A percentile compares a stretch with the other conserved stretches of the same genome.
These are phyloP conservation scores for Gymnorhina tibicen DNA, from an alignment of 2,113 vertebrate species.

Conservation along the genomic window DNA sequence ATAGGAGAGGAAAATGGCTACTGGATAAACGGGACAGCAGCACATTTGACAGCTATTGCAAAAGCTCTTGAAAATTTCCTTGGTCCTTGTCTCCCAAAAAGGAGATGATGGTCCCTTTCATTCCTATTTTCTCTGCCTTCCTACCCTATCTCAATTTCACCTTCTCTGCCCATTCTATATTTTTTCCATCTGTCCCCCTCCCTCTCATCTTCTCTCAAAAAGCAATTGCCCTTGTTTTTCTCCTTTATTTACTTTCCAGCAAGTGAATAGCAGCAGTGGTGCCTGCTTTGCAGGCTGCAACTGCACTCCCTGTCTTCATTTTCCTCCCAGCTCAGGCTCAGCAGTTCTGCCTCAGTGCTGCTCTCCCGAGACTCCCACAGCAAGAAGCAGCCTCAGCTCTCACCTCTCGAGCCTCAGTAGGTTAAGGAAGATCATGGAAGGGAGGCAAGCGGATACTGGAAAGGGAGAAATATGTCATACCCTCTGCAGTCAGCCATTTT, in stretches of 20 bases:
- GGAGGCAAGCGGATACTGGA: background rate
- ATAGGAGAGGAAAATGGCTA: background rate
- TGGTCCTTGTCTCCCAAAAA: background rate
- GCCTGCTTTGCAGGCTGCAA: background rate
- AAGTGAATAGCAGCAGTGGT: rapidly evolving
- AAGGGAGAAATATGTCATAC: background rate
- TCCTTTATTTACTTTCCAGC: background rate
- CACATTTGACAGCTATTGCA: background rate
- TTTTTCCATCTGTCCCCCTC: background rate
- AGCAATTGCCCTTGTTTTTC: background rate
- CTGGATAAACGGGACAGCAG: background rate
- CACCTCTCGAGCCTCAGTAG: background rate
- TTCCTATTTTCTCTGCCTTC: background rate
- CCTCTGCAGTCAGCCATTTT: background rate
- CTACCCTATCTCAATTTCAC: background rate
- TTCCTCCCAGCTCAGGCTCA: background rate
- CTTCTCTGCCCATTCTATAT: background rate
- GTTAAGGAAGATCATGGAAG: background rate
- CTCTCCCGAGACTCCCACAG: constrained; percentile 38
- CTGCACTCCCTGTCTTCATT: background rate
- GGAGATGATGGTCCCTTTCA: background rate
- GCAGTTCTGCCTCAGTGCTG: constrained; percentile 1
- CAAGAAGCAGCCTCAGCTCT: background rate
- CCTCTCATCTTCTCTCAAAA: background rate
- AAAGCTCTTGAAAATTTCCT: background rate